Evolutionary conservation across 2,888 invertebrate species (phyloP).

Genomic region (Hanleya hanleyi): DNA sequence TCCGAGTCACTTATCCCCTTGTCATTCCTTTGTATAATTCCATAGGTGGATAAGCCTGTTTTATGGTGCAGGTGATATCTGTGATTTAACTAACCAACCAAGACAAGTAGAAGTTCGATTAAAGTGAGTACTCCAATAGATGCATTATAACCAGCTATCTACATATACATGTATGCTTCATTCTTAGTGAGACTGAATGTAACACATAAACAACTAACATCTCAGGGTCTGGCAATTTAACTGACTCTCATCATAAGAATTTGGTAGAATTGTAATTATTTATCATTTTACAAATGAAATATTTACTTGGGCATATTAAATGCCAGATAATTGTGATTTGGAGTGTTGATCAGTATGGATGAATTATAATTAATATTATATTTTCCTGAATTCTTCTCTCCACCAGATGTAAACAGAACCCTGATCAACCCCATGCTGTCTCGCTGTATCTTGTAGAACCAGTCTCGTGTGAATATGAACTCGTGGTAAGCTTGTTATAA

Average conservation of each 20-base stretch:
- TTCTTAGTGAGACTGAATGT: too few species aligned
- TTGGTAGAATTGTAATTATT: too few species aligned
- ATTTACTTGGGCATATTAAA: too few species aligned
- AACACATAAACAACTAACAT: too few species aligned
- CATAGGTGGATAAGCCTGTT: conserved; percentile 77
- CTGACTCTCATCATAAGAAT: too few species aligned
- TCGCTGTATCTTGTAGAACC: conserved; percentile 93
- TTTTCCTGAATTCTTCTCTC: conserved; percentile 15
- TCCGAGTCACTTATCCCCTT: background rate
- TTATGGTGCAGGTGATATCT: conserved; percentile 88
- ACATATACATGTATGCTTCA: too few species aligned
- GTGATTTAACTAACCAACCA: conserved; percentile 79
- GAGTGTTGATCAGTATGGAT: too few species aligned
- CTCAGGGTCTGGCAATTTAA: too few species aligned
- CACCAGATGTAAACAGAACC: conserved; percentile 75
- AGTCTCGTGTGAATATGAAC: conserved; percentile 91
- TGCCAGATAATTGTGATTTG: too few species aligned
- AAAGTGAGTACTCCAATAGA: too few species aligned
- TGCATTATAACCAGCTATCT: too few species aligned
- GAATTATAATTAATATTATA: background rate
- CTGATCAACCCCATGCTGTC: conserved; percentile 81
- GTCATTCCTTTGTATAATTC: background rate
- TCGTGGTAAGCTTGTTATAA: conserved; percentile 83
- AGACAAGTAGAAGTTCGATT: conserved; percentile 84
- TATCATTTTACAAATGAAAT: too few species aligned